Percentiles rank a stretch among this genome's conserved stretches.
Evolutionary conservation across 2,888 invertebrate genomes (phyloP).

Genomic region (Luperina testacea): DNA sequence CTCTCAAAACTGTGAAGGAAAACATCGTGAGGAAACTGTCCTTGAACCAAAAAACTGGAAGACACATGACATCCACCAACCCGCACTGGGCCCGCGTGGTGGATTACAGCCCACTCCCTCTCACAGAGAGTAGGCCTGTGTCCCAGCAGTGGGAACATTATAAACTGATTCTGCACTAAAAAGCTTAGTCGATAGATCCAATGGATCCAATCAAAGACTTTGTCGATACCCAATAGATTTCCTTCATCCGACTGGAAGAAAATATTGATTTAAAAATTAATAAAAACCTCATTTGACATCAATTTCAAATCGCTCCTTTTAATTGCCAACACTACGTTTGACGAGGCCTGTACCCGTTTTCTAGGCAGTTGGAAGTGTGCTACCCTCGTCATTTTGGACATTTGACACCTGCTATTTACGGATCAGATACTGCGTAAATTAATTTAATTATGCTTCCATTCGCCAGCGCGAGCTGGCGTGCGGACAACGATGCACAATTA

Average conservation of each 20-base stretch:
- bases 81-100: no score
- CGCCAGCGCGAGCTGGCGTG: constrained; percentile 47
- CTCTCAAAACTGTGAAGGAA: no score
- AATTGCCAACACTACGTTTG: constrained; percentile 31
- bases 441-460: constrained; percentile 67
- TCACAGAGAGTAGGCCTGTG: no score
- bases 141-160: no score
- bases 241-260: not conserved
- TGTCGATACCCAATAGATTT: not conserved
- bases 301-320: constrained; percentile 33
- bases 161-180: not conserved
- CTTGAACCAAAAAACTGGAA: no score
- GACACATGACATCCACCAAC: no score
- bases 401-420: constrained; percentile 73
- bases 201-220: not conserved
- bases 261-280: not conserved
- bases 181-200: not conserved
- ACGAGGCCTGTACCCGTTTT: constrained; percentile 23
- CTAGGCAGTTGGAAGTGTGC: constrained; percentile 31
- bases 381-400: constrained; percentile 72
- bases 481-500: constrained; percentile 22
- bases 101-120: no score
- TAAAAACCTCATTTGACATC: constrained; percentile 19
- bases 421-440: constrained; percentile 67
- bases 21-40: no score